Evolutionary conservation across 2,113 vertebrate genomes (phyloP).

Genomic region (Columbina picui): DNA sequence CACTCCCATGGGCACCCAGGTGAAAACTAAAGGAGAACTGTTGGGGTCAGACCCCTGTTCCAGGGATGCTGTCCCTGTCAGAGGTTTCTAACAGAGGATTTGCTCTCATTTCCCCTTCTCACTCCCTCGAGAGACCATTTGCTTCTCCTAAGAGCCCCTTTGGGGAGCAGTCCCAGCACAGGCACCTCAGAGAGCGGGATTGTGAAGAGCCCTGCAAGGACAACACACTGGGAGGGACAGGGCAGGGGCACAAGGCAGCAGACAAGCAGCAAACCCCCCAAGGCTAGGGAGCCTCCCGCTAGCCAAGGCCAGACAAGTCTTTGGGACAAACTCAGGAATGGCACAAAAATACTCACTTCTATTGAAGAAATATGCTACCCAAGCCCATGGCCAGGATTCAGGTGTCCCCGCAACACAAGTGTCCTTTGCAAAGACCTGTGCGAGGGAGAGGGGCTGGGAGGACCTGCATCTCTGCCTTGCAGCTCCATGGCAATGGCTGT

Average conservation of each 20-base stretch:
- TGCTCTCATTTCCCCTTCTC: neutral
- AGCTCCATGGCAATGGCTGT: neutral
- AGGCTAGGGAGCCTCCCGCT: neutral
- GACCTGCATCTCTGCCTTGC: neutral
- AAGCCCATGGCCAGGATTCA: neutral
- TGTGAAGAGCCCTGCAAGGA: neutral
- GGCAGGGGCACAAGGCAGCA: neutral
- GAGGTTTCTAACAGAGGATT: neutral
- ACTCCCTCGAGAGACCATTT: neutral
- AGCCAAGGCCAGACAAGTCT: neutral
- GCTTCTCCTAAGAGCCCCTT: neutral
- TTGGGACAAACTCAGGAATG: neutral
- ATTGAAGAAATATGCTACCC: neutral
- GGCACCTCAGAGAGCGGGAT: neutral
- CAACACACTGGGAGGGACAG: fast-evolving
- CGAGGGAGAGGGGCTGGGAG: neutral
- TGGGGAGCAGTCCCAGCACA: neutral
- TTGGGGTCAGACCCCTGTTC: neutral
- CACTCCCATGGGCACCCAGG: neutral
- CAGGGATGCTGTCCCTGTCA: neutral
- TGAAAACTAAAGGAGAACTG: neutral
- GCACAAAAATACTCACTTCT: neutral
- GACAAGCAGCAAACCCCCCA: neutral
- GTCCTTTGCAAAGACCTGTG: neutral
- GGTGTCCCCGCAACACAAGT: neutral